These are phyloP conservation scores for Scomber colias DNA, from an alignment of 2,113 vertebrate species.

Conservation along the genomic window DNA sequence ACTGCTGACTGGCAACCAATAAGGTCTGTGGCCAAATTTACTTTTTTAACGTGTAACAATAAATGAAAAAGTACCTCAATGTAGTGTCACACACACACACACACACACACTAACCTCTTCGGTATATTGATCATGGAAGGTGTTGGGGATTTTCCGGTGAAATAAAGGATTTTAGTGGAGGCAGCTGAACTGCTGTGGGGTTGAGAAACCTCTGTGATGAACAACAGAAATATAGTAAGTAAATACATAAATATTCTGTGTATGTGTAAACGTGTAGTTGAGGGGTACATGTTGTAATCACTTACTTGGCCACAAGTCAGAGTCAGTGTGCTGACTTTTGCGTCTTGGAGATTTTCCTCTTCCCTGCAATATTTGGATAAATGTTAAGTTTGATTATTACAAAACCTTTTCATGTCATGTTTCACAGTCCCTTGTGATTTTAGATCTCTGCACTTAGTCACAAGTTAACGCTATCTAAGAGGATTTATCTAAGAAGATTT, in stretches of 20 bases:
- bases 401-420: no score
- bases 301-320: conserved; percentile 93
- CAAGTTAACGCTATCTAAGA: not conserved
- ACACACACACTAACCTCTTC: conserved; percentile 89
- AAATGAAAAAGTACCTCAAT: not conserved
- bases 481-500: no score
- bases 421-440: not conserved
- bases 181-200: conserved; percentile 88
- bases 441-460: not conserved
- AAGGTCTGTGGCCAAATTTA: not conserved
- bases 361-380: conserved; percentile 75
- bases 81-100: no score
- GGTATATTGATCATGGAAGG: conserved; percentile 97
- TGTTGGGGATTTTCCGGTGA: conserved; percentile 94
- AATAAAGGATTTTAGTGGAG: conserved; percentile 97
- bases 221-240: conserved; percentile 31
- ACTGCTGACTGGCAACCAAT: not conserved
- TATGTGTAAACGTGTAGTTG: not conserved
- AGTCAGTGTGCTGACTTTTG: conserved; percentile 84
- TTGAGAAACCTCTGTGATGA: conserved; percentile 87
- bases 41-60: not conserved
- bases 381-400: not conserved
- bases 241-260: not conserved
- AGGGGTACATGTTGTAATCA: not conserved
- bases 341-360: conserved; percentile 88